A percentile compares a stretch with the other conserved stretches of the same genome.
Conservation (phyloP, 2,888 invertebrate genomes). For the Neoaliturus tenellus region DNA sequence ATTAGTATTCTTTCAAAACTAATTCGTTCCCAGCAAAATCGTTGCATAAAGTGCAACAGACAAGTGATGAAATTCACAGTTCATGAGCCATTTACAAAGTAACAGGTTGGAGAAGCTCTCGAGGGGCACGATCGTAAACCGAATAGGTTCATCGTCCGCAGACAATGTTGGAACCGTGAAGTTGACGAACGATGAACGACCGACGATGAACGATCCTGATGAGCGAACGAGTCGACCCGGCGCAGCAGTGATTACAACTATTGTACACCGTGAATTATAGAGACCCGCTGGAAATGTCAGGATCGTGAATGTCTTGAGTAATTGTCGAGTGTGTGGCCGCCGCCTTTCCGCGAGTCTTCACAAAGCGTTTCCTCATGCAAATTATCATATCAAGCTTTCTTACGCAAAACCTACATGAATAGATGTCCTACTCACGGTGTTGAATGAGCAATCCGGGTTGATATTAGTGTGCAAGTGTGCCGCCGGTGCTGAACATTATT, state of each 20-base stretch:
- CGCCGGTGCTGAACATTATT: no score
- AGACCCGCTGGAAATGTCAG: slow-evolving; percentile 11
- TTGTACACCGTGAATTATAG: background rate
- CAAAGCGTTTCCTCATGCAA: slow-evolving; percentile 20
- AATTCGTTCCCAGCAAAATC: no score
- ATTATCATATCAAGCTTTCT: background rate
- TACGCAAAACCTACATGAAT: background rate
- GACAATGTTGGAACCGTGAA: background rate
- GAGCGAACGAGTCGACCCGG: background rate
- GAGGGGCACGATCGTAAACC: background rate
- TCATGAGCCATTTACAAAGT: background rate
- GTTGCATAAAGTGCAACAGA: no score
- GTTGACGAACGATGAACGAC: background rate
- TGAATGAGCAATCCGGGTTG: no score
- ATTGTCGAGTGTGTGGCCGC: slow-evolving; percentile 14
- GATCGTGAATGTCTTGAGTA: slow-evolving; percentile 21
- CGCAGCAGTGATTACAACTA: background rate
- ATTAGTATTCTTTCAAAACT: no score
- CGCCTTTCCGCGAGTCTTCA: background rate
- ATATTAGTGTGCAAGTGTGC: no score
- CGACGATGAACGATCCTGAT: background rate
- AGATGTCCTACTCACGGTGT: background rate
- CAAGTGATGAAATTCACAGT: no score
- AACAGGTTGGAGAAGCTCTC: background rate
- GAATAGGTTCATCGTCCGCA: background rate